Conservation (phyloP, 1,140 invertebrate species). For the Apolygus lucorum region DNA sequence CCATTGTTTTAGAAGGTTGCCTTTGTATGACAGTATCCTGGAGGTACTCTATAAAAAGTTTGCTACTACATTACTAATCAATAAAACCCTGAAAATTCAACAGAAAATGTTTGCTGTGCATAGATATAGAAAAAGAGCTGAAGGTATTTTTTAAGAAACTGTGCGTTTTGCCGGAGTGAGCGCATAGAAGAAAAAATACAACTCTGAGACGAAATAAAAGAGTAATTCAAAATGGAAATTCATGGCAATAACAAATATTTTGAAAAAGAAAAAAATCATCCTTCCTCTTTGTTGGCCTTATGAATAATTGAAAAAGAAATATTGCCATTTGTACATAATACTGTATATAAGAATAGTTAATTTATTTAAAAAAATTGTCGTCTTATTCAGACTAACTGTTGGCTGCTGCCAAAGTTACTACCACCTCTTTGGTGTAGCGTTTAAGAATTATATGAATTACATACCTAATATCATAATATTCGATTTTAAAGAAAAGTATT, state of each 20-base stretch:
- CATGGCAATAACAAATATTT: not conserved
- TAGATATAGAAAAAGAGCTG: not conserved
- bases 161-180: not conserved
- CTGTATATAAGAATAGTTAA: not conserved
- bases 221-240: not conserved
- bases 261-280: not conserved
- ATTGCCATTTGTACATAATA: not conserved
- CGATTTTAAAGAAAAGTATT: not conserved
- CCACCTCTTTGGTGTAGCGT: too few relatives aligned
- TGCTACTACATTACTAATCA: not conserved
- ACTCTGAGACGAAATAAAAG: not conserved
- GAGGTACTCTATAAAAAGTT: too few relatives aligned
- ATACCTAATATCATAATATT: too few relatives aligned
- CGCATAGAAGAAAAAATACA: not conserved
- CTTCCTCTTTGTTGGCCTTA: conserved; percentile 11
- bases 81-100: not conserved
- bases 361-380: not conserved
- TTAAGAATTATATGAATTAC: too few relatives aligned
- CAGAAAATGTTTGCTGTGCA: not conserved
- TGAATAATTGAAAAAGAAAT: not conserved
- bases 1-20: too few relatives aligned
- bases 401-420: too few relatives aligned
- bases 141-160: not conserved
- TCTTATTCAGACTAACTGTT: too few relatives aligned
- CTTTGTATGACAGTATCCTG: too few relatives aligned